Evolutionary conservation across 2,113 vertebrate genomes (phyloP), one percentile per base, ranked within the genome.

Genomic region (Pterocles orientalis): DNA sequence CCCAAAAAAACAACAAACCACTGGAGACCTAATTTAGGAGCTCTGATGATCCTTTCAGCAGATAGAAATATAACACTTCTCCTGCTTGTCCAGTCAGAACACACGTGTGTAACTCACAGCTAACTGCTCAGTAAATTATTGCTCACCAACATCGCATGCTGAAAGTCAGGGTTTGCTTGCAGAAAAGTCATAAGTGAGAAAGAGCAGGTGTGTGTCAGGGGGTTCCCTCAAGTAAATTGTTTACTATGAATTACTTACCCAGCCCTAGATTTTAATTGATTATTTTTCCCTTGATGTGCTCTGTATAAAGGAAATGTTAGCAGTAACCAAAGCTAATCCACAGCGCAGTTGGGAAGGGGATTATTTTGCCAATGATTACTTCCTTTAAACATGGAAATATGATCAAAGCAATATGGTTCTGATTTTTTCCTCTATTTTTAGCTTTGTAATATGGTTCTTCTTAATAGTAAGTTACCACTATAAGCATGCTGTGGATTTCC

Each of bases 271-370:
- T 78, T 91, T 94, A 92, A 92, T 80, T 85, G 91, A 89, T 94
- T 91, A 68, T 94, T 86, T 93, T 91, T 91, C 84, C 89, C 96
- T 92, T 92, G 92, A 91, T 92, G 89, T 96, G 58, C 54, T 87
- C 70, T 3, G 4, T 58, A 43, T 16, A 92, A 86, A 87, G 95
- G 91, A 65, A 84, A 61, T 25, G 73, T 92, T 81, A 95, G 88
- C 84, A 83, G 93, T 96, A 96, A 89, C 91, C 88, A 94, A 89
- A 94, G 91, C 73, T 96, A 89, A 96, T 96, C 88, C 91, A 66
- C 5, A 2, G 83, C 31, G 0, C 86, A 10, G 91, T 65, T 89
- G 96, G 90, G 69, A 94, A 94, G 81, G 73, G 94, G 92, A 97
- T 96, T 93, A 93, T 94, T 96, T 96, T 91, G 91, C 92, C 96